Percentiles rank a stretch among this genome's conserved stretches.
Evolutionary conservation across 2,113 vertebrate genomes (phyloP).

Genomic region (Dromiciops gliroides): DNA sequence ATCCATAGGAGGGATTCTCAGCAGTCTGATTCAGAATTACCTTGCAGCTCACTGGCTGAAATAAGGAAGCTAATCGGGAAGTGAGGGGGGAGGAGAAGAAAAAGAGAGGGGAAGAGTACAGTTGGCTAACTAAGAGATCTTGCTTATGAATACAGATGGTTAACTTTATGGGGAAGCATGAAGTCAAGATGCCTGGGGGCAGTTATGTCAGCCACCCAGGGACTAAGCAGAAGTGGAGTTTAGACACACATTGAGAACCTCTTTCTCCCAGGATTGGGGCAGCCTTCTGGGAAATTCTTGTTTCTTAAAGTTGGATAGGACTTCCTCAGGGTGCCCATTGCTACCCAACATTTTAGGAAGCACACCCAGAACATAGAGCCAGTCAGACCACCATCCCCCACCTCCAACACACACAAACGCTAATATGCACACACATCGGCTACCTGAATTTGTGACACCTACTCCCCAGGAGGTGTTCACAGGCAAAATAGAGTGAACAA

Average conservation of each 20-base stretch:
- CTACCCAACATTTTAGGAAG: neutral
- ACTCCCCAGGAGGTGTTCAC: neutral
- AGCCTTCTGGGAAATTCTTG: neutral
- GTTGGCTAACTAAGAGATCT: neutral
- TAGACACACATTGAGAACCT: neutral
- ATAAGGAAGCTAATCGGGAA: neutral
- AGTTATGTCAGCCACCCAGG: neutral
- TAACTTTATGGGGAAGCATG: neutral
- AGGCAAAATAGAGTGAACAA: neutral
- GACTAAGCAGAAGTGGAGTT: neutral
- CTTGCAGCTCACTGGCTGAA: neutral
- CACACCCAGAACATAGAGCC: neutral
- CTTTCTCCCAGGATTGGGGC: neutral
- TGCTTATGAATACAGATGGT: neutral
- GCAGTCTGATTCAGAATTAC: neutral
- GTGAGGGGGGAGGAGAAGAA: neutral
- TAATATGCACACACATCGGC: neutral
- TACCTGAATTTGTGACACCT: neutral
- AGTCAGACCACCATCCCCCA: neutral
- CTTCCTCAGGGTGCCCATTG: neutral
- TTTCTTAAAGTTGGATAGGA: neutral
- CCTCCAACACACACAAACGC: neutral
- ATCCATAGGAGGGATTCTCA: slow-evolving; percentile 26
- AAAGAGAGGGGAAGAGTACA: neutral
- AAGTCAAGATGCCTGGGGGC: neutral